Evolutionary conservation across 2,888 invertebrate genomes (phyloP).

Genomic region (Ectropis crepuscularia): DNA sequence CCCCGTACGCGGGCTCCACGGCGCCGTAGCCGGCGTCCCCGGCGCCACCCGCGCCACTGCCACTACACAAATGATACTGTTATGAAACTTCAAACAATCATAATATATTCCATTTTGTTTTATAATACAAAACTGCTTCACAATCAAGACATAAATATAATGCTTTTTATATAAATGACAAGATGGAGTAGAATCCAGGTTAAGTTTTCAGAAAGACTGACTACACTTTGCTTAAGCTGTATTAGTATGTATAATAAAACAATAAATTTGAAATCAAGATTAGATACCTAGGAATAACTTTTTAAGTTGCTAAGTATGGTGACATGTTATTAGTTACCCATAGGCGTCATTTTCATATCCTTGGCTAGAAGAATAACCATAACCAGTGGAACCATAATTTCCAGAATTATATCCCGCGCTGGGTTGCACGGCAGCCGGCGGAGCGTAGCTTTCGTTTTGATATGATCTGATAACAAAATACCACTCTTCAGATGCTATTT

Average conservation of each 20-base stretch:
- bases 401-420: constrained; percentile 66
- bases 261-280: too few species aligned
- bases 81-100: neutral
- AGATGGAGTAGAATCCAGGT: too few species aligned
- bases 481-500: neutral
- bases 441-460: constrained; percentile 66
- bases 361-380: constrained; percentile 74
- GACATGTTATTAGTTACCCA: constrained; percentile 55
- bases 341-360: constrained; percentile 74
- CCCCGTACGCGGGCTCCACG: constrained; percentile 69
- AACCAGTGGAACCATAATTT: constrained; percentile 64
- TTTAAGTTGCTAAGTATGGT: neutral
- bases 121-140: too few species aligned
- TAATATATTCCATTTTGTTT: neutral
- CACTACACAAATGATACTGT: constrained; percentile 2
- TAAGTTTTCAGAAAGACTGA: too few species aligned
- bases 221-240: too few species aligned
- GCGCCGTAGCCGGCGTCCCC: constrained; percentile 77
- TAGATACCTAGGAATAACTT: too few species aligned
- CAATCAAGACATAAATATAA: too few species aligned
- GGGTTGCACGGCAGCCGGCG: constrained; percentile 64
- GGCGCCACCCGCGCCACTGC: constrained; percentile 62
- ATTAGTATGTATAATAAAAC: too few species aligned
- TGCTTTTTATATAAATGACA: too few species aligned
- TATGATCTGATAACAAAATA: constrained; percentile 61